Evolutionary conservation across 2,888 invertebrate genomes (phyloP), one percentile per base, ranked within the genome.

Genomic region (Drosophila fulvimacula): DNA sequence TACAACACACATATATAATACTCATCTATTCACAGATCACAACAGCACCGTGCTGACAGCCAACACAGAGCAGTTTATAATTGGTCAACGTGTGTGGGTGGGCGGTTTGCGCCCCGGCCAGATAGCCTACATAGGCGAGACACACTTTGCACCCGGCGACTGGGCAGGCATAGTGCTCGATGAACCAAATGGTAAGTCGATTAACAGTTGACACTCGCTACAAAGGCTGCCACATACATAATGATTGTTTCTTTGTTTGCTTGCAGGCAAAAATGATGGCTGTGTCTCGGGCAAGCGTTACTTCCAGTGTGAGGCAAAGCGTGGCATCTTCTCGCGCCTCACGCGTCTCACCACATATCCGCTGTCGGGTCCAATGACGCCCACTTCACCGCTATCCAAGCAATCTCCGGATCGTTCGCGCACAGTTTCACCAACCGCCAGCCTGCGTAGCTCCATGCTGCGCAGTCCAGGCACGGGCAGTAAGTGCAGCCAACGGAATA

Each of bases 111-210:
- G 98, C 91, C 95, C 97, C 3, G 99, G 98, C 38, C 95, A 96
- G 90, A 97, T 99, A 82, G 97, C 98, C 42, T 99, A 96, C 92
- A 92, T 92, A 41, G 92, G 99, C 34, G 97, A 97, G 91, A 98
- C 98, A 57, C 97, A 98, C 92, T 99, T 99, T 93, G 99, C 98
- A 17, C 97, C 98, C 21, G 99, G 99, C 69, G 98, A 99, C 79
- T 99, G 99, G 99, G 99, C 98, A 53, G 99, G 99, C 55, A 96
- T 99, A 69, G 99, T 98, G 70, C 95, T 99, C 80, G 99, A 99
- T 92, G 97, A 98, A 82, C 95, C 98, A 42, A 96, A 97, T 89
- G 99, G 99, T 92, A 74, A 81, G 82, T 57, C 3, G 42, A 13
- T 13, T 2, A 13, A 13, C 41, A 21, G 41, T 5, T 36, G 41